Evolutionary conservation across 2,113 vertebrate genomes (phyloP).

Genomic region (Passer domesticus): DNA sequence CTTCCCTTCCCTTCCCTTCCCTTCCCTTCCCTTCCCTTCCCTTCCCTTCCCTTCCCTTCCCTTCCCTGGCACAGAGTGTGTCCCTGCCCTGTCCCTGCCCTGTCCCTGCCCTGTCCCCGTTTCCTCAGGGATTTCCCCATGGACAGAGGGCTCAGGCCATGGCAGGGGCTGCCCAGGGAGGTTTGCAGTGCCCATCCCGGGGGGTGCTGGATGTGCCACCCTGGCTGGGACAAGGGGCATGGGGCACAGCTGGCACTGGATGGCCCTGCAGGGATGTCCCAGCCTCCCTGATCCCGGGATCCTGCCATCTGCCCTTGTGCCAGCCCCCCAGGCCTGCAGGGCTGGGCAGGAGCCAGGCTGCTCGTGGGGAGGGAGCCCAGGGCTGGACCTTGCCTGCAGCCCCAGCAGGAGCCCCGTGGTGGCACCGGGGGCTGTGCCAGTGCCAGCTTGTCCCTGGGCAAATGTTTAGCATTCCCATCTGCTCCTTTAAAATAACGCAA

Average conservation of each 20-base stretch:
- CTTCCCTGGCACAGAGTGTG: no score
- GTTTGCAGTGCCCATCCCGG: neutral
- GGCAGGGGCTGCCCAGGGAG: neutral
- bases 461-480: slow-evolving; percentile 47
- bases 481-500: slow-evolving; percentile 55
- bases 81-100: neutral
- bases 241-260: fast-evolving
- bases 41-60: neutral
- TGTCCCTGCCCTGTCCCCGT: neutral
- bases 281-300: fast-evolving
- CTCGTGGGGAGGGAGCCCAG: neutral
- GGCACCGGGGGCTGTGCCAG: neutral
- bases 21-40: neutral
- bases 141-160: neutral
- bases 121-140: neutral
- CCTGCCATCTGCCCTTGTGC: neutral
- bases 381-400: neutral
- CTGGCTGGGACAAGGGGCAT: neutral
- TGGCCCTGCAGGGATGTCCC: neutral
- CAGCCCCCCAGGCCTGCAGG: neutral
- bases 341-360: neutral
- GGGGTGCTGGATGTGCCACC: neutral
- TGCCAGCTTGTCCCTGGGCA: neutral
- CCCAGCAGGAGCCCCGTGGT: neutral
- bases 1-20: neutral